Conservation (phyloP, 2,797 vertebrate species). For the Acomys russatus region DNA sequence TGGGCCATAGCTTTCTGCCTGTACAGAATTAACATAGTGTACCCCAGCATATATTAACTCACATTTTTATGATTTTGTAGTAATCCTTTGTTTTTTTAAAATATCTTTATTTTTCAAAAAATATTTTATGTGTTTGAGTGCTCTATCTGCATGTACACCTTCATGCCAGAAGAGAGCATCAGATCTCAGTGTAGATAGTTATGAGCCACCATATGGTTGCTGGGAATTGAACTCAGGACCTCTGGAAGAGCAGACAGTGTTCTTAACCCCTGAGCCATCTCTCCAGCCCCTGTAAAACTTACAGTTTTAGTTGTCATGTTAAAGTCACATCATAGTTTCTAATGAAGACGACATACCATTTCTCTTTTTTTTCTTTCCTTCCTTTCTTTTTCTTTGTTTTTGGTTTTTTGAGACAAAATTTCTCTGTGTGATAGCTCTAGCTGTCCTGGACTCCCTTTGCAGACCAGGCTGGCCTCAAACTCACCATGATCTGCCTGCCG, state of each 20-base stretch:
- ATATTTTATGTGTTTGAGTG: too few relatives aligned
- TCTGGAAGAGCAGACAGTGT: too few relatives aligned
- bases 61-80: not conserved
- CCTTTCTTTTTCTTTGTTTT: not conserved
- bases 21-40: too few relatives aligned
- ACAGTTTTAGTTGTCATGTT: not conserved
- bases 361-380: too few relatives aligned
- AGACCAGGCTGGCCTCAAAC: not conserved
- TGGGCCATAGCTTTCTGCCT: too few relatives aligned
- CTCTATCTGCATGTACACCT: too few relatives aligned
- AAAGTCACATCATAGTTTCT: not conserved
- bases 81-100: not conserved
- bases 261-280: too few relatives aligned
- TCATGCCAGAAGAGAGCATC: too few relatives aligned
- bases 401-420: not conserved
- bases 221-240: too few relatives aligned
- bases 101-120: too few relatives aligned
- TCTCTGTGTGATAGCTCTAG: not conserved
- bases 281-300: not conserved
- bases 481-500: not conserved
- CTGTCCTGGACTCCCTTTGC: not conserved
- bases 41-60: not conserved
- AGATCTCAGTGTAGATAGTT: too few relatives aligned
- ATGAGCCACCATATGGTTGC: too few relatives aligned
- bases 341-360: not conserved